Percentiles rank a stretch among this genome's conserved stretches.
Evolutionary conservation across 2,888 invertebrate species (phyloP).

Genomic region (Melanargia galathea): DNA sequence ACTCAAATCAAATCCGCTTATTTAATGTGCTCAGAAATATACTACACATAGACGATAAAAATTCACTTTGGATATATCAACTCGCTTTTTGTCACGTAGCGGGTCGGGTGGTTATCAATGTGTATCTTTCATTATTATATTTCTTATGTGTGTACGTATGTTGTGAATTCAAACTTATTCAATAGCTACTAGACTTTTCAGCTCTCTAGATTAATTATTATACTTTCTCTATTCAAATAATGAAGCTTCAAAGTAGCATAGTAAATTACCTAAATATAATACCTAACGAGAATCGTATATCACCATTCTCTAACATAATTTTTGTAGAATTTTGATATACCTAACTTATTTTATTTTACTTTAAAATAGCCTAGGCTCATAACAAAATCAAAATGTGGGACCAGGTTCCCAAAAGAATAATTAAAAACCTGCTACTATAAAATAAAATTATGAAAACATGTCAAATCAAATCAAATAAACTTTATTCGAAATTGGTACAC

Average conservation of each 20-base stretch:
- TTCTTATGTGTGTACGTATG: no score
- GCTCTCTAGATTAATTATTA: neutral
- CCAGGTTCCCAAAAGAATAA: neutral
- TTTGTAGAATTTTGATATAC: neutral
- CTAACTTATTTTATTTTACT: no score
- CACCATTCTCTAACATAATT: neutral
- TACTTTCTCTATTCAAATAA: neutral
- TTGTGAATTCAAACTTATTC: neutral
- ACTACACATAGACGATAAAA: no score
- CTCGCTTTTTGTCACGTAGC: no score
- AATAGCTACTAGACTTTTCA: neutral
- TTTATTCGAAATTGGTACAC: no score
- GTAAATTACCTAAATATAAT: neutral
- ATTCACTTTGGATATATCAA: no score
- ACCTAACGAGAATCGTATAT: no score
- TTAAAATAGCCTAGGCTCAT: neutral
- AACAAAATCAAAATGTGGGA: neutral
- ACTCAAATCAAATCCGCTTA: no score
- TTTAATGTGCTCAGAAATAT: no score
- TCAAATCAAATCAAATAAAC: no score
- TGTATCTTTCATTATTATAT: no score
- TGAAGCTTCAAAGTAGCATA: neutral
- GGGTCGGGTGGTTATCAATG: no score
- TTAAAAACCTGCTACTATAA: neutral
- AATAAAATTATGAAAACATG: neutral